Conservation (phyloP, 2,888 invertebrate species). For the Rapana venosa region DNA sequence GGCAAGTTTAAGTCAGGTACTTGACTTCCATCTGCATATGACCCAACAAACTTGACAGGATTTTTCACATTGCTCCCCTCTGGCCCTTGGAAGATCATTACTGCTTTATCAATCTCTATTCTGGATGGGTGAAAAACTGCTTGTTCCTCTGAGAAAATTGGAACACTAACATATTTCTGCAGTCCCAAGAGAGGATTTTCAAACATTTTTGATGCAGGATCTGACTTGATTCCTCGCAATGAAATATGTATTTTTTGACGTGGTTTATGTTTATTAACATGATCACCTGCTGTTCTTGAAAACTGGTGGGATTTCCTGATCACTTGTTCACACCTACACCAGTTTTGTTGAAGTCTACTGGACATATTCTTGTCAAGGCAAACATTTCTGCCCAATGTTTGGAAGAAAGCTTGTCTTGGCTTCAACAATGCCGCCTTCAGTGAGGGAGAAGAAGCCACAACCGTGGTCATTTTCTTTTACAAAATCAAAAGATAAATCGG, state of each 20-base stretch:
- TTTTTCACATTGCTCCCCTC: background rate
- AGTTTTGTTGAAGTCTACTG: background rate
- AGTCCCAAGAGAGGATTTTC: slow-evolving; percentile 34
- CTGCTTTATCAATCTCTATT: slow-evolving; percentile 12
- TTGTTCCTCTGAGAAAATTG: slow-evolving; percentile 24
- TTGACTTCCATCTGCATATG: slow-evolving; percentile 23
- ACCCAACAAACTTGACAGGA: slow-evolving; percentile 6
- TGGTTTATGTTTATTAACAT: background rate
- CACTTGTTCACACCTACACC: background rate
- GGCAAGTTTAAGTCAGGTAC: slow-evolving; percentile 31
- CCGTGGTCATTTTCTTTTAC: background rate
- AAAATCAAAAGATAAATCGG: background rate
- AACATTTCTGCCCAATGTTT: background rate
- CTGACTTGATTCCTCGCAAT: slow-evolving; percentile 1
- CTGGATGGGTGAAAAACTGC: slow-evolving; percentile 21
- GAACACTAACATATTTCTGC: slow-evolving; percentile 33
- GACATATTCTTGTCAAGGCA: background rate
- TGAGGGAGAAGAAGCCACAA: background rate
- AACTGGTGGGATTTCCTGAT: background rate
- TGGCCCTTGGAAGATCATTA: background rate
- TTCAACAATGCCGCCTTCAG: background rate
- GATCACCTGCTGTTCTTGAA: background rate
- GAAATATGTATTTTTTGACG: background rate
- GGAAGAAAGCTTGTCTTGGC: background rate
- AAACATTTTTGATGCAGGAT: background rate